Evolutionary conservation across 1,140 invertebrate genomes (phyloP), one percentile per base, ranked within the genome.

Genomic region (Zaprionus tsacasi): DNA sequence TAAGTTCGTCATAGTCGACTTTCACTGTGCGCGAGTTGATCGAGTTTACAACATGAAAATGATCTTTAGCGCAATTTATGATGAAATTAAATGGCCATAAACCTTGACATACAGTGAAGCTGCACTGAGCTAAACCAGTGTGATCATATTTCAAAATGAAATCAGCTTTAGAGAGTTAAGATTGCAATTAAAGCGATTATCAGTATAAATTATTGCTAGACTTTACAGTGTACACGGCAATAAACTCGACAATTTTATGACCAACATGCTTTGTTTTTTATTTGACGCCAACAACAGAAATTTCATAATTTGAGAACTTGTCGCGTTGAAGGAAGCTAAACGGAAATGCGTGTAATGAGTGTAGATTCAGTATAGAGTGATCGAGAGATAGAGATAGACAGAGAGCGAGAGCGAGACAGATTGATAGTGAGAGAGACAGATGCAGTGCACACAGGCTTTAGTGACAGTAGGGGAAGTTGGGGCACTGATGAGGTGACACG

Each of bases 391-490:
- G 8, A 17, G 5, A 56, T 30, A n/a, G 2, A 36, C 3, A n/a
- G 0, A 36, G 6, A 30, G 48, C 40, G 61, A 63, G 52, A 57
- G 55, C n/a, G 40, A 50, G 13, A 35, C 17, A n/a, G 6, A 54
- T 30, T 33, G 60, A 60, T 57, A 63, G 54, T 25, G 56, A 25
- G 55, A 21, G 50, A 48, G 55, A 43, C 48, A 59, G 40, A n/a
- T n/a, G 25, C 36, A 25, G 33, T 15, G n/a, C 35, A 8, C 1
- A 35, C 33, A 30, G 27, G 33, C n/a, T 15, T 61, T 92, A 92
- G 61, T 89, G 61, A 69, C 93, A 93, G 73, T 91, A 93, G n/a
- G 93, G 93, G 81, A 93, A 93, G 78, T 93, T 93, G 72, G 93
- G 93, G 81, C 93, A 93, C 60, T 81, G 59, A 33, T 92, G 88